These are phyloP conservation scores for Seira sanloemensis DNA, from an alignment of 2,888 invertebrate genomes.

Conservation along the genomic window DNA sequence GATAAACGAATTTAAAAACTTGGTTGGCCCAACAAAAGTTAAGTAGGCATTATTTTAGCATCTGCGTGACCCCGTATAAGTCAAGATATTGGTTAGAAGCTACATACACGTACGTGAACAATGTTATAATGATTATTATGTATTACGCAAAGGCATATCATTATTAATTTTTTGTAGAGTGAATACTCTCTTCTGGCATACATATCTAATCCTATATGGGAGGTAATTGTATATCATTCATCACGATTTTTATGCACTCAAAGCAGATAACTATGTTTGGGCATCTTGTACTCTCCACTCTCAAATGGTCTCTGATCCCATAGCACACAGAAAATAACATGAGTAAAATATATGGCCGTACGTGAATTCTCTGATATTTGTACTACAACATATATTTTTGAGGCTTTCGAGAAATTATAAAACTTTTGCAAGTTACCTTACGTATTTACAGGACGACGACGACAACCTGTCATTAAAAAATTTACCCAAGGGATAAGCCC, in stretches of 20 bases:
- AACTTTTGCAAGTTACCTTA: background rate
- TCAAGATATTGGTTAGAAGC: background rate
- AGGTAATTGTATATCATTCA: conserved; percentile 15
- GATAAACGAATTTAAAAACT: conserved; percentile 38
- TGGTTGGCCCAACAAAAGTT: conserved; percentile 21
- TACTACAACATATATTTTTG: background rate
- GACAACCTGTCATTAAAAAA: background rate
- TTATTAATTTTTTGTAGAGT: background rate
- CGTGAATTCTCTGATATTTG: background rate
- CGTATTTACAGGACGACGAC: background rate
- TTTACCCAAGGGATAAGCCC: background rate
- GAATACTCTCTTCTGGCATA: background rate
- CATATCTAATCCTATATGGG: background rate
- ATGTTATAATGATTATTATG: background rate
- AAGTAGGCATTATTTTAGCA: background rate
- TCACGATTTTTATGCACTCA: conserved; percentile 40
- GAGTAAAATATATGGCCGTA: background rate
- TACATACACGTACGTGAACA: background rate
- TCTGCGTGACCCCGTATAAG: conserved; percentile 22
- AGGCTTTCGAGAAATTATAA: background rate
- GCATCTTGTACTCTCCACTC: conserved; percentile 1
- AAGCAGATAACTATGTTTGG: conserved; percentile 57
- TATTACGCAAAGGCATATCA: background rate
- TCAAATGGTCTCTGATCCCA: background rate
- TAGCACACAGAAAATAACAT: background rate